Conservation (phyloP, 2,888 invertebrate genomes). For the Geotrupes spiniger region DNA sequence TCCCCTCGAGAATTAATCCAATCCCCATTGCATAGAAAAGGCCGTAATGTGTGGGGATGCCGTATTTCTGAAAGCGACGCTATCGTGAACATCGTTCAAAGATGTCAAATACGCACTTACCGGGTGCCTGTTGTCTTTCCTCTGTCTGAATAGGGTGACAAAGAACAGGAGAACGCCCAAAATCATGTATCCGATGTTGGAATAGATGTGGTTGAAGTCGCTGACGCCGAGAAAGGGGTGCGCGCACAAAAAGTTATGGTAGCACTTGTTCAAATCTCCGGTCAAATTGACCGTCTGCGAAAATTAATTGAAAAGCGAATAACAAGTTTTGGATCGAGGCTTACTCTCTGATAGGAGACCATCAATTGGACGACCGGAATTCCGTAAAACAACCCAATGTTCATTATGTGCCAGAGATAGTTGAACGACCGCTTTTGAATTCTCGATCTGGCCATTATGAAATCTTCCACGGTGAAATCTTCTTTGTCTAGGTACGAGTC, state of each 20-base stretch:
- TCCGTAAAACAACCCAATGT: constrained; percentile 80
- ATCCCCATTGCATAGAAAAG: constrained; percentile 84
- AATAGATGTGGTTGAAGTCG: constrained; percentile 84
- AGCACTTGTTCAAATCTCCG: constrained; percentile 84
- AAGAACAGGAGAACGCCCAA: constrained; percentile 75
- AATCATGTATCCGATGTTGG: constrained; percentile 78
- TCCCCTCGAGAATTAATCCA: constrained; percentile 81
- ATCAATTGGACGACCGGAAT: constrained; percentile 83
- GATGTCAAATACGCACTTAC: constrained; percentile 9
- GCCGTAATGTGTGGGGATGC: constrained; percentile 77
- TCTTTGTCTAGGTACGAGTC: constrained; percentile 14
- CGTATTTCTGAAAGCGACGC: constrained; percentile 53
- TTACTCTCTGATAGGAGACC: constrained; percentile 71
- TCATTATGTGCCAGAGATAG: constrained; percentile 73
- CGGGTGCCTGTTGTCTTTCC: constrained; percentile 14
- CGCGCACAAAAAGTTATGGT: constrained; percentile 85
- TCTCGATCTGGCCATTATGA: constrained; percentile 45
- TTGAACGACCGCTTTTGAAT: constrained; percentile 61
- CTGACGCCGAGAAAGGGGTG: constrained; percentile 71
- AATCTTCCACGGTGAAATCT: constrained; percentile 23
- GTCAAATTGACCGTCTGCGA: constrained; percentile 69
- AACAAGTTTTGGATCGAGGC: no score
- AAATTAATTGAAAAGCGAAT: no score
- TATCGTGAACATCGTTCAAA: not conserved
- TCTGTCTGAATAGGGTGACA: constrained; percentile 61